Percentiles rank a stretch among this genome's conserved stretches.
Conservation (phyloP, 2,113 vertebrate genomes). For the Orthonyx spaldingii region DNA sequence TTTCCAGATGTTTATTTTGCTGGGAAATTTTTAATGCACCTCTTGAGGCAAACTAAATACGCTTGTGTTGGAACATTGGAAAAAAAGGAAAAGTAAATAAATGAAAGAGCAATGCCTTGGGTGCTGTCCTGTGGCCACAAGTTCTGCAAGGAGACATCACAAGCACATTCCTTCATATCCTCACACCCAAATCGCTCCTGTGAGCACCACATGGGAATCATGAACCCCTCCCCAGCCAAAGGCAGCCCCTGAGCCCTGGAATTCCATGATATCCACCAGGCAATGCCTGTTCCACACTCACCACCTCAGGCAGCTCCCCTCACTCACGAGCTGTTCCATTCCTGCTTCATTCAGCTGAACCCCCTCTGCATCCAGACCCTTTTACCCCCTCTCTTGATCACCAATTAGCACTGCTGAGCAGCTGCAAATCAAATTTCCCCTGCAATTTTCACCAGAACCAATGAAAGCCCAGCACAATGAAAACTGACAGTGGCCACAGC, state of each 20-base stretch:
- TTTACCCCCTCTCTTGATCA: background rate
- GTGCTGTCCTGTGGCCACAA: fast-evolving
- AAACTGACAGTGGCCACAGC: background rate
- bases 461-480: background rate
- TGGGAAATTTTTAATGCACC: background rate
- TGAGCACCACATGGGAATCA: background rate
- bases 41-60: background rate
- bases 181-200: background rate
- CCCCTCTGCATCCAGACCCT: background rate
- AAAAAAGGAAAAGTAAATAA: background rate
- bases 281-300: background rate
- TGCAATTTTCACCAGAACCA: background rate
- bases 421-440: background rate
- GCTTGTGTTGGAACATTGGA: background rate
- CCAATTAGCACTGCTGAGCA: background rate
- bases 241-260: background rate
- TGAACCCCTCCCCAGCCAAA: fast-evolving
- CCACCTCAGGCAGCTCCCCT: background rate
- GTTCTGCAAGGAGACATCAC: background rate
- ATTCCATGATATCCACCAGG: fast-evolving
- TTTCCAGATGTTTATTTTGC: background rate
- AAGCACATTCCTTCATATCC: background rate
- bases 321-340: fast-evolving
- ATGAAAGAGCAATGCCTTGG: fast-evolving
- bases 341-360: background rate